These are phyloP conservation scores for Pseudeuparius sepicola DNA, from an alignment of 2,888 invertebrate genomes.

Conservation along the genomic window DNA sequence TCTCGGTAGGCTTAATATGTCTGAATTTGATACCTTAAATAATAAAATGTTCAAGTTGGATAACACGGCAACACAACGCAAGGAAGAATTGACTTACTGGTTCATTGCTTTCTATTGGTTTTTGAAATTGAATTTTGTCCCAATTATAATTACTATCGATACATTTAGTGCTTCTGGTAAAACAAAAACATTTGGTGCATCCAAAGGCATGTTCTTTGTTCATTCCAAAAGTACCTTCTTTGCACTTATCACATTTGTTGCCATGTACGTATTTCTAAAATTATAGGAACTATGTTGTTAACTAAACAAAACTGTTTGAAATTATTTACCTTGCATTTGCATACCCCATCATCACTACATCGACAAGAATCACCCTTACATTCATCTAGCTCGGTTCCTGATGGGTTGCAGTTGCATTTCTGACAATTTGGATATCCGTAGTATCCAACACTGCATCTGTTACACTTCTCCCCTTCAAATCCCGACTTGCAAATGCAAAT, in stretches of 20 bases:
- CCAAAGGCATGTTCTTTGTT: slow-evolving; percentile 68
- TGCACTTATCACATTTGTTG: slow-evolving; percentile 73
- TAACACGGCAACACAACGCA: too few species aligned
- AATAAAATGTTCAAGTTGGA: too few species aligned
- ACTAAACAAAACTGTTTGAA: too few species aligned
- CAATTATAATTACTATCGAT: slow-evolving; percentile 72
- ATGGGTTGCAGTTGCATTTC: slow-evolving; percentile 70
- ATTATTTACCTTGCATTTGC: slow-evolving; percentile 80
- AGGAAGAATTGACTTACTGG: slow-evolving; percentile 33
- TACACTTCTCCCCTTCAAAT: slow-evolving; percentile 68
- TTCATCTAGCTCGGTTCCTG: slow-evolving; percentile 55
- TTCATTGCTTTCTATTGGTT: slow-evolving; percentile 38
- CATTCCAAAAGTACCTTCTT: slow-evolving; percentile 78
- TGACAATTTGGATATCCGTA: slow-evolving; percentile 84
- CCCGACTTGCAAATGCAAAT: slow-evolving; percentile 69
- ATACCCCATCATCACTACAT: slow-evolving; percentile 71
- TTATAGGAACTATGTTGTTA: not conserved
- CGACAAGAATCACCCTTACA: slow-evolving; percentile 49
- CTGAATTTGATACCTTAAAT: slow-evolving; percentile 16
- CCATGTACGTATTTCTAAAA: slow-evolving; percentile 73
- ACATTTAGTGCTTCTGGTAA: slow-evolving; percentile 74
- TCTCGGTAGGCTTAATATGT: slow-evolving; percentile 51
- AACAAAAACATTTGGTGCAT: slow-evolving; percentile 95
- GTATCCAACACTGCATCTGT: slow-evolving; percentile 73
- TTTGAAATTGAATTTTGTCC: slow-evolving; percentile 55